Evolutionary conservation across 2,797 vertebrate genomes (phyloP).

Genomic region (Moxostoma hubbsi): DNA sequence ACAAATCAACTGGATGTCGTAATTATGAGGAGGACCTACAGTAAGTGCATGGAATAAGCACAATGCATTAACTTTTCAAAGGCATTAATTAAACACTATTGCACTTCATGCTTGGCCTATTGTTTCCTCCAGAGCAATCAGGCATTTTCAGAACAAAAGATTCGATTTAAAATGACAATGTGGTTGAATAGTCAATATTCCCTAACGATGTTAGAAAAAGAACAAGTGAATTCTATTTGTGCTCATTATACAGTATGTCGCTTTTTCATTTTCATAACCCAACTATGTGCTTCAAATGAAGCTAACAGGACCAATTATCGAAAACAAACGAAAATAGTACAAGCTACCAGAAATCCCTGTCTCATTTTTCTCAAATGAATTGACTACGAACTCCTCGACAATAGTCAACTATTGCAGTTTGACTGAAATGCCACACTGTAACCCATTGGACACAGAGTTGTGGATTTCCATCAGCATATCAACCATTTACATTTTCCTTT

Average conservation of each 20-base stretch:
- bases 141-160: slow-evolving; percentile 9
- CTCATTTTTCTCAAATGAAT: slow-evolving; percentile 11
- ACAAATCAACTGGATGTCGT: no score
- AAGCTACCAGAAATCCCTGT: not conserved
- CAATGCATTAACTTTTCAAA: not conserved
- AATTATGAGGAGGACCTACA: no score
- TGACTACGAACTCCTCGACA: no score
- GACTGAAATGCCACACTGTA: not conserved
- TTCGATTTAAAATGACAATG: not conserved
- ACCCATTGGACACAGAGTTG: no score
- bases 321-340: slow-evolving; percentile 30
- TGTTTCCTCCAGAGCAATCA: not conserved
- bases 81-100: not conserved
- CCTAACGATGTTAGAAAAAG: no score
- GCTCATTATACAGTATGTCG: slow-evolving; percentile 20
- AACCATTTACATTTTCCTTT: not conserved
- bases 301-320: slow-evolving; percentile 27
- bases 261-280: slow-evolving; percentile 18
- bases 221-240: not conserved
- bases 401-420: not conserved
- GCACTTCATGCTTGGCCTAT: not conserved
- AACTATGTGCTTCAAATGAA: slow-evolving; percentile 24
- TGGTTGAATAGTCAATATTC: slow-evolving; percentile 9
- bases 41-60: no score
- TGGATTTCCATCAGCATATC: not conserved